Base-by-base conservation (phyloP, 2,888 invertebrate genomes). In the Tetheella fluctuosa region DNA sequence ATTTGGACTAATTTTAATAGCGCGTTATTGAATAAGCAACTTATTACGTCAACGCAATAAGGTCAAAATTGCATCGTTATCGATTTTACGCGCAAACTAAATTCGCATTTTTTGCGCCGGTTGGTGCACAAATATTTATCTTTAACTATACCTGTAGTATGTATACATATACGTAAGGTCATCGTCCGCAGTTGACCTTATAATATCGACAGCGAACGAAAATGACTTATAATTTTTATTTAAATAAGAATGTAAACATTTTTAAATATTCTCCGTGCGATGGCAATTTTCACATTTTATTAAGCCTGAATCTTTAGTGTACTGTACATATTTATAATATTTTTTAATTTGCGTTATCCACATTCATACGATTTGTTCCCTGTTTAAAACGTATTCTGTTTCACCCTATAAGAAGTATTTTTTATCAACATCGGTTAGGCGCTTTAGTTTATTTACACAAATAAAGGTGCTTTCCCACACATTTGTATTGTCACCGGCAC, bases 151-250 rank as follows among this genome's bases (percentile, higher is more conserved):
- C 8, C 4, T 34, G 2, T 15, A 8, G 20, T 20, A 48, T 7
- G n/a, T 48, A 48, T 5, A 17, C 17, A n/a, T 17, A 37, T 15
- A 63, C 59, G 42, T 28, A 57, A 64, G 68, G 68, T 68, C 64
- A 59, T 15, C 17, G 64, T 58, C 64, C 69, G 60, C 23, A 62
- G 64, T 61, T 68, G 61, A 65, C 64, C 65, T 71, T 67, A 13
- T 34, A 34, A 57, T 25, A 28, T 25, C 48, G n/a, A 48, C 48
- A 48, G 8, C 20, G 10, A 17, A 34, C 34, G 13, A 39, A 39
- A n/a, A 6, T n/a, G 1, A 39, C 15, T 39, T n/a, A 39, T 39
- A 48, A 48, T 48, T 48, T 30, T 10, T 48, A 10, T 48, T 48
- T 48, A 48, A 48, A 42, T 42, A 17, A 6, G 8, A n/a, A 48